Evolutionary conservation across 2,113 vertebrate genomes (phyloP).

Genomic region (Empidonax alnorum): DNA sequence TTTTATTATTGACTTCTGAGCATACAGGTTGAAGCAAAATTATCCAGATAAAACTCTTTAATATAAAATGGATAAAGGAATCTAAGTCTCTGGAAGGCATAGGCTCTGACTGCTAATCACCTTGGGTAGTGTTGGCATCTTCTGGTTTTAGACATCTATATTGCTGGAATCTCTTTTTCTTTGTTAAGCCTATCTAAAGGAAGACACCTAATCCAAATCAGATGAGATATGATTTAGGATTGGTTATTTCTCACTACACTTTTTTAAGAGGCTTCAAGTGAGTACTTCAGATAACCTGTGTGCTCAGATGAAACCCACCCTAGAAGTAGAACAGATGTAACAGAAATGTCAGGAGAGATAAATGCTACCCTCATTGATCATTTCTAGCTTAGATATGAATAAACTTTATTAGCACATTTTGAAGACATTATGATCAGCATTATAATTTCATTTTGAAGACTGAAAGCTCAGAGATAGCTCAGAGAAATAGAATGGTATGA

Average conservation of each 20-base stretch:
- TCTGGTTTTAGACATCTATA: neutral
- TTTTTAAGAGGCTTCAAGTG: neutral
- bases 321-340: neutral
- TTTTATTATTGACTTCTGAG: neutral
- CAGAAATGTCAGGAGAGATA: neutral
- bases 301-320: neutral
- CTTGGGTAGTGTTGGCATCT: neutral
- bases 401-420: neutral
- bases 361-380: neutral
- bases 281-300: neutral
- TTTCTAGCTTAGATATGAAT: neutral
- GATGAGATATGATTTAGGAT: neutral
- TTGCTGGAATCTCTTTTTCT: neutral
- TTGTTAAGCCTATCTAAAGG: neutral
- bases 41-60: slow-evolving; percentile 8
- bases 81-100: neutral
- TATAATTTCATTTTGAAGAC: neutral
- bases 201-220: neutral
- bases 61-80: slow-evolving; percentile 35
- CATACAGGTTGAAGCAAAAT: neutral
- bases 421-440: neutral
- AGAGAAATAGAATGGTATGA: neutral
- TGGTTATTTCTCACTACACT: neutral
- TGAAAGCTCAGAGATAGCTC: neutral
- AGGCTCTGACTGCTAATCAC: neutral